Conservation (phyloP, 2,113 vertebrate genomes). For the Guaruba guarouba region DNA sequence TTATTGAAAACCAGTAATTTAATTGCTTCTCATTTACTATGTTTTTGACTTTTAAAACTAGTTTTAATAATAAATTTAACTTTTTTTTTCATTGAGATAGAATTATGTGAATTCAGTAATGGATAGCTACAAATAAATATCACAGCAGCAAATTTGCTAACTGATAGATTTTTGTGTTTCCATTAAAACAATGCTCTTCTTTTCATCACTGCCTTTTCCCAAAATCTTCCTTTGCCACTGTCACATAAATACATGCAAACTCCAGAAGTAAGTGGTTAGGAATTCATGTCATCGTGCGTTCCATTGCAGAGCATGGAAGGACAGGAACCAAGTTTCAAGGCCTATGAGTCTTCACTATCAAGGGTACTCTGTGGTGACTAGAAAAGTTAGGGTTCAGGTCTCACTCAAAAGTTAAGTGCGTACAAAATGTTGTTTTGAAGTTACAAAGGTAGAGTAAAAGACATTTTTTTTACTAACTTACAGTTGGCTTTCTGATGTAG, state of each 20-base stretch:
- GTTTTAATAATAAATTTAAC: background rate
- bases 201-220: background rate
- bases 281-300: background rate
- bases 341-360: accelerated
- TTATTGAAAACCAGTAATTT: background rate
- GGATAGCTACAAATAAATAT: background rate
- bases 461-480: background rate
- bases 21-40: background rate
- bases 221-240: background rate
- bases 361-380: background rate
- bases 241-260: background rate
- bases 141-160: background rate
- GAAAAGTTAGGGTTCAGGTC: background rate
- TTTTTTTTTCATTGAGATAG: background rate
- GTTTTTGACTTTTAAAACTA: background rate
- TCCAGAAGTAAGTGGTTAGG: background rate
- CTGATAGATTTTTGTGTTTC: background rate
- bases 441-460: background rate
- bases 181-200: background rate
- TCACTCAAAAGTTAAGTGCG: background rate
- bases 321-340: background rate
- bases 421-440: background rate
- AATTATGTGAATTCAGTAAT: background rate
- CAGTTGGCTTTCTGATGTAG: background rate
- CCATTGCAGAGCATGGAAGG: background rate